Conservation (phyloP, 2,888 invertebrate genomes). For the Nyleta sp. region DNA sequence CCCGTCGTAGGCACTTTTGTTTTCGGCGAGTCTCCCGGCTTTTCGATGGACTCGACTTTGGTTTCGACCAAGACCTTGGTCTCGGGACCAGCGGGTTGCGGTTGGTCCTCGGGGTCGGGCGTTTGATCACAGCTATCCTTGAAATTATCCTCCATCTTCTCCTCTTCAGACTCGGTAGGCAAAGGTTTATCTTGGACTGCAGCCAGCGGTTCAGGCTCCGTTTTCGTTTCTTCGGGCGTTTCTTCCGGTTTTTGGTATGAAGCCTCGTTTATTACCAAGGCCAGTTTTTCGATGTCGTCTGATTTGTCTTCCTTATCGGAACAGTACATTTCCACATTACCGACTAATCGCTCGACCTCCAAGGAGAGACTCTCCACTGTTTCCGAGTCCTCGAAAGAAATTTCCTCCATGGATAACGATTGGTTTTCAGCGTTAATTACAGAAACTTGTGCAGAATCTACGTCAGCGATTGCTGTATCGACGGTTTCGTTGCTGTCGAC, state of each 20-base stretch:
- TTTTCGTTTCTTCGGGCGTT: neutral
- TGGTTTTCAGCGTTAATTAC: neutral
- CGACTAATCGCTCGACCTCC: constrained; percentile 76
- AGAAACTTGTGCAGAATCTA: neutral
- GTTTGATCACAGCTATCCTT: constrained; percentile 22
- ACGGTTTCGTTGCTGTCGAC: neutral
- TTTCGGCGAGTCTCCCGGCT: constrained; percentile 28
- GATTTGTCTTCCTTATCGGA: constrained; percentile 7
- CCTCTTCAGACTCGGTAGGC: too few species aligned
- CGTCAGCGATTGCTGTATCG: neutral
- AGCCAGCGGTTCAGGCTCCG: neutral
- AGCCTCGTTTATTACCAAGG: constrained; percentile 25
- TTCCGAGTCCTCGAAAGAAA: constrained; percentile 71
- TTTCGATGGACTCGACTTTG: constrained; percentile 18
- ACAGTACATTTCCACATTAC: constrained; percentile 23
- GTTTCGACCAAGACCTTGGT: constrained; percentile 11
- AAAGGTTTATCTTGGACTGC: neutral
- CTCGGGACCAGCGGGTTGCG: neutral
- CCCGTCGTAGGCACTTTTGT: constrained; percentile 33
- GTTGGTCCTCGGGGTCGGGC: neutral
- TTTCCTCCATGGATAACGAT: neutral
- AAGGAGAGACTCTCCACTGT: constrained; percentile 78
- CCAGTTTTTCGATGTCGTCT: constrained; percentile 55
- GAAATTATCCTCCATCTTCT: too few species aligned
- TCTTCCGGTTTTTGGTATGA: constrained; percentile 9